Percentiles rank a stretch among this genome's conserved stretches.
Conservation (phyloP, 2,113 vertebrate species). For the Trematomus loennbergii region DNA sequence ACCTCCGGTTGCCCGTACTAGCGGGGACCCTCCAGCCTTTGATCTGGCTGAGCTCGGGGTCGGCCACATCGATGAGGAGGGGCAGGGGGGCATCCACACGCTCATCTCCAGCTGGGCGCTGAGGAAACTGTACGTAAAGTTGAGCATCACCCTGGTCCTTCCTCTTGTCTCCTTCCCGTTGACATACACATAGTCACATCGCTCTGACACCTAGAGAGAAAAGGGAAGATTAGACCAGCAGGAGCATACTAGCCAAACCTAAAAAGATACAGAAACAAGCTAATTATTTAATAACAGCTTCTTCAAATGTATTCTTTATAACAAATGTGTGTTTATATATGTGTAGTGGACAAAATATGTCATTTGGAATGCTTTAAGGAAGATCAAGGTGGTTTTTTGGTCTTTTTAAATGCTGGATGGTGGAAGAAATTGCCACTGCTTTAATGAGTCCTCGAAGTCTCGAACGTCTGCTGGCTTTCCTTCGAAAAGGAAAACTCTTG, state of each 20-base stretch:
- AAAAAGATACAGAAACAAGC: not conserved
- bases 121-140: slow-evolving; percentile 94
- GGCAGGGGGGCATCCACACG: slow-evolving; percentile 94
- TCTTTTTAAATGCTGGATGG: not conserved
- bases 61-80: slow-evolving; percentile 92
- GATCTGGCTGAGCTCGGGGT: slow-evolving; percentile 96
- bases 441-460: not conserved
- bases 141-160: slow-evolving; percentile 85
- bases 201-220: slow-evolving; percentile 89
- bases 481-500: slow-evolving; percentile 41
- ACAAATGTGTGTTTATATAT: not conserved
- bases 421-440: slow-evolving; percentile 20
- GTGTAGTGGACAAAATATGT: not conserved
- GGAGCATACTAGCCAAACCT: not conserved
- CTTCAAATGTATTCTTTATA: not conserved
- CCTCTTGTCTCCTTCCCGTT: slow-evolving; percentile 95
- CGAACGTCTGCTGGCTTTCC: no score
- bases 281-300: not conserved
- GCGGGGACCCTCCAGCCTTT: slow-evolving; percentile 94
- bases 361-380: slow-evolving; percentile 1
- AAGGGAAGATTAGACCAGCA: not conserved
- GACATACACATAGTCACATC: slow-evolving; percentile 94
- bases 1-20: slow-evolving; percentile 80
- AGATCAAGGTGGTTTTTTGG: slow-evolving; percentile 1
- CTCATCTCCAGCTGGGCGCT: slow-evolving; percentile 89